Base-by-base conservation (phyloP, 2,797 vertebrate genomes). In the Sitta carolinensis region DNA sequence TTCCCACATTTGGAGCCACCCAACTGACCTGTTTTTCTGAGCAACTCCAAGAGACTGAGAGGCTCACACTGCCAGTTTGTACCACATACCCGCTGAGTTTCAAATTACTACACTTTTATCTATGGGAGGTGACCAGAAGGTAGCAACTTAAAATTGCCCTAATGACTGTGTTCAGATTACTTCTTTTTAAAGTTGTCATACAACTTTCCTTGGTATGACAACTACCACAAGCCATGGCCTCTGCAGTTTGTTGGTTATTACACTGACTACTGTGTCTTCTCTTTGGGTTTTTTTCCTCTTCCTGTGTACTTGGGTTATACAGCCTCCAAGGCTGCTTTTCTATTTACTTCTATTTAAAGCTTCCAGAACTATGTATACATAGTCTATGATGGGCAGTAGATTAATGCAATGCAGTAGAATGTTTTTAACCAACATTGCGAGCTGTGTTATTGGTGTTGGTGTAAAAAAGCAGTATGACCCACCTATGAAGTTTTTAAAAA, bases 201-300 rank as follows among this genome's bases (percentile, higher is more conserved):
- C 72, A 83, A 57, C 9, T 61, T 85, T 30, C 21, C 32, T 77
- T 91, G 47, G 29, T 52, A 5, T 7, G 36, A 59, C 2, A 3
- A 11, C 61, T 38, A 74, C 64, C 34, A 57, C 52, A 85, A 87
- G 27, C n/a, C 30, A 29, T 6, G 13, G 36, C 45, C 54, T 68
- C 19, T 50, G 11, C 67, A 32, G 9, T 73, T 61, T 54, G 13
- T 45, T 68, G 42, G 23, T 68, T 68, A 38, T 63, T 57, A 42
- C 8, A 16, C 9, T 50, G 42, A 47, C 45, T 50, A 5, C 25
- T 15, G 29, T 25, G 17, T 16, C 63, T 61, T 6, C 15, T 47
- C 30, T 15, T n/a, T 52, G 22, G 6, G 0, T 1, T 69, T 48
- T 54, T 69, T 17, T 2, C 2, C 15, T 70, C 21, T 74, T 67